Evolutionary conservation across 2,113 vertebrate genomes (phyloP).

Genomic region (Accipiter virgatus): DNA sequence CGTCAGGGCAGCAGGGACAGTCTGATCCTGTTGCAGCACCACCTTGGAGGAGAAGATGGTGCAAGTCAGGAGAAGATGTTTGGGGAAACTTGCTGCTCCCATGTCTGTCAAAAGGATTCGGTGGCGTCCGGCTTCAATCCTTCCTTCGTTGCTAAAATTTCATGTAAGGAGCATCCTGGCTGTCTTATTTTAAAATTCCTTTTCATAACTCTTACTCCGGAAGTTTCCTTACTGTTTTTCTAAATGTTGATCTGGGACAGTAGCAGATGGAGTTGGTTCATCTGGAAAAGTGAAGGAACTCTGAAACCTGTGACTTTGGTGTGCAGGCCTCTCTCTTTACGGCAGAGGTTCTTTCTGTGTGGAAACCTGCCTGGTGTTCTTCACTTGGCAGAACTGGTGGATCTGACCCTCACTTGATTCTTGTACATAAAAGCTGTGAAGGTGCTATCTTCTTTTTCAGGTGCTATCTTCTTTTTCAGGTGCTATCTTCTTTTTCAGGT

Average conservation of each 20-base stretch:
- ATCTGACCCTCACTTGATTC: background rate
- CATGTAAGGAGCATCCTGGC: background rate
- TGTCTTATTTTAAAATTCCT: background rate
- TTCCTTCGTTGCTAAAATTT: background rate
- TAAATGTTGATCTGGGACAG: background rate
- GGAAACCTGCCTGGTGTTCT: background rate
- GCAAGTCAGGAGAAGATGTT: background rate
- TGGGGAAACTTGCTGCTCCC: background rate
- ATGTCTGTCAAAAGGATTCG: background rate
- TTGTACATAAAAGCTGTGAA: background rate
- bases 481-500: background rate
- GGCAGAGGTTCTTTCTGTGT: background rate
- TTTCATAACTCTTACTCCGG: background rate
- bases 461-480: background rate
- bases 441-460: background rate
- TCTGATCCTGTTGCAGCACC: background rate
- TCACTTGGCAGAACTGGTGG: background rate
- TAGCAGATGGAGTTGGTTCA: rapidly evolving
- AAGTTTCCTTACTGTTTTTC: background rate
- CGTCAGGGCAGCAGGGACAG: background rate
- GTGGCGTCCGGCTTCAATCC: background rate
- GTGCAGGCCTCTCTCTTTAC: background rate
- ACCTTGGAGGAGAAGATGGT: background rate
- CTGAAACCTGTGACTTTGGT: background rate
- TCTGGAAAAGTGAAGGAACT: background rate